Evolutionary conservation across 2,113 vertebrate genomes (phyloP).

Genomic region (Aegithalos caudatus): DNA sequence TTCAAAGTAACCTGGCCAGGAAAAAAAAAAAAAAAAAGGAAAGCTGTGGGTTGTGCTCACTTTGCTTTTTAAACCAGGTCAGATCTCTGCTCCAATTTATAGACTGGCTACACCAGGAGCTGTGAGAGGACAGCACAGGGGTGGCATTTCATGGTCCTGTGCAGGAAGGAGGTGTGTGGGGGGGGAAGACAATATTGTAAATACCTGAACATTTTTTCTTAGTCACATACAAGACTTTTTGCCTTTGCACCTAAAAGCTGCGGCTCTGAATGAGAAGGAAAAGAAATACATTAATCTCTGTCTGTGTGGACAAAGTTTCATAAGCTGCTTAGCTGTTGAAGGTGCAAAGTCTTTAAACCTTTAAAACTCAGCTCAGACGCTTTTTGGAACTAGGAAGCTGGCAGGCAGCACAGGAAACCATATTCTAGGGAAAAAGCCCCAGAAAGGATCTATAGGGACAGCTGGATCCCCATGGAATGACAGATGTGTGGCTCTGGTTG

Average conservation of each 20-base stretch:
- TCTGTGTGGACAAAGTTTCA: neutral
- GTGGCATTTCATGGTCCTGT: neutral
- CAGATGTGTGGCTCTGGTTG: neutral
- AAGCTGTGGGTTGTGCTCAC: slow-evolving; percentile 19
- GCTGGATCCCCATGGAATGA: neutral
- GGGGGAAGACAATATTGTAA: neutral
- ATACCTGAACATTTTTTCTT: neutral
- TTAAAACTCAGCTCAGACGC: neutral
- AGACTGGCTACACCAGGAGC: neutral
- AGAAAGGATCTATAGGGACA: neutral
- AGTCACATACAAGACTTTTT: neutral
- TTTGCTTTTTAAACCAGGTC: slow-evolving; percentile 54
- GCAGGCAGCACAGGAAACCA: neutral
- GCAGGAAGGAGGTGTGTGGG: neutral
- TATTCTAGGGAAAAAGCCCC: neutral
- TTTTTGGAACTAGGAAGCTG: neutral
- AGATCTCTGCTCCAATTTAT: slow-evolving; percentile 10
- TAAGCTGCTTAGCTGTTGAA: slow-evolving; percentile 33
- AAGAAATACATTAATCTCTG: slow-evolving; percentile 19
- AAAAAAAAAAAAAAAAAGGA: slow-evolving; percentile 17
- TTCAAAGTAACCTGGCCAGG: slow-evolving; percentile 59
- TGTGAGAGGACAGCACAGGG: neutral
- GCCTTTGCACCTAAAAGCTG: neutral
- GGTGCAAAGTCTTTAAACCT: slow-evolving; percentile 27
- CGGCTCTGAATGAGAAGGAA: neutral